Evolutionary conservation across 2,797 vertebrate genomes (phyloP).

Genomic region (Enteromius argenteus): DNA sequence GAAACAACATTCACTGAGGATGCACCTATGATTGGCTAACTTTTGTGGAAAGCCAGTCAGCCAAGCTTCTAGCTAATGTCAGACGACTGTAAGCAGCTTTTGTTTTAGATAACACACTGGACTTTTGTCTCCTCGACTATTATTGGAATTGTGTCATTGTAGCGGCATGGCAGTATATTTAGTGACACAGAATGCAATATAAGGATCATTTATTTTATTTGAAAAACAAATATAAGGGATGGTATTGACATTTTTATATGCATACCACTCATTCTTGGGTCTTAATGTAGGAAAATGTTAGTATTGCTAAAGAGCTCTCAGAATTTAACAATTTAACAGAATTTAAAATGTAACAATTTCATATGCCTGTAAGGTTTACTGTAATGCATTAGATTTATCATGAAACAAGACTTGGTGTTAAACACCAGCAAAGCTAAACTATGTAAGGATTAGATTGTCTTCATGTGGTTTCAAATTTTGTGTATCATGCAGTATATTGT

Average conservation of each 20-base stretch:
- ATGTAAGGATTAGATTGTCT: neutral
- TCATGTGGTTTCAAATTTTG: neutral
- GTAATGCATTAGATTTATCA: neutral
- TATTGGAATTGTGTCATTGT: constrained; percentile 8
- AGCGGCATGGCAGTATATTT: neutral
- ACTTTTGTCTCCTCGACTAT: neutral
- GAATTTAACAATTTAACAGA: constrained; percentile 4
- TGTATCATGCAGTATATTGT: neutral
- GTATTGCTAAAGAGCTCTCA: constrained; percentile 14
- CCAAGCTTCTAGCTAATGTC: neutral
- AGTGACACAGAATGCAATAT: neutral
- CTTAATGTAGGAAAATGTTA: constrained; percentile 38
- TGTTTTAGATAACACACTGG: constrained; percentile 15
- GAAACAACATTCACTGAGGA: neutral
- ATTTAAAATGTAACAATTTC: neutral
- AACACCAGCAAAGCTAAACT: neutral
- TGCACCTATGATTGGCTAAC: constrained; percentile 12
- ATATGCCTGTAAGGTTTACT: neutral
- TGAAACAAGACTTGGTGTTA: constrained; percentile 5
- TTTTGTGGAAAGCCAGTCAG: constrained; percentile 4
- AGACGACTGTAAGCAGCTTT: constrained; percentile 24
- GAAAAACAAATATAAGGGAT: neutral
- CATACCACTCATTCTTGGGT: neutral
- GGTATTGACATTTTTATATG: neutral
- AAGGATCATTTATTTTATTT: neutral